phyloP scores from a whole-genome alignment of 2,797 vertebrate genomes.

The Chloroceryle inda region DNA sequence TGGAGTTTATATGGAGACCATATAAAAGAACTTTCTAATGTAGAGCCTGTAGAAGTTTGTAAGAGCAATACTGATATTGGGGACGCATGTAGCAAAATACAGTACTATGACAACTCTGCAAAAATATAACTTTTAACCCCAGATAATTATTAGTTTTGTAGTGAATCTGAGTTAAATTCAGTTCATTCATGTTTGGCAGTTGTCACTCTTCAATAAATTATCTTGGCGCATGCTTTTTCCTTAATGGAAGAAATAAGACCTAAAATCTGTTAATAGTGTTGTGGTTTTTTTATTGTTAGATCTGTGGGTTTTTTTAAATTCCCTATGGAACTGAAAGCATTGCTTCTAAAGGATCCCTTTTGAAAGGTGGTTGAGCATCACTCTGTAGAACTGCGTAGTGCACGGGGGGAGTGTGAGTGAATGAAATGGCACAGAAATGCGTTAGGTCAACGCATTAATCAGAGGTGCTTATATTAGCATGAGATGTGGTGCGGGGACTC shows the following conservation, averaged over 20 bases:
- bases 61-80: background rate
- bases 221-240: background rate
- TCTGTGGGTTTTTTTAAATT: background rate
- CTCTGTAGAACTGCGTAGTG: background rate
- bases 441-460: background rate
- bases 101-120: background rate
- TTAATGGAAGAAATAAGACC: background rate
- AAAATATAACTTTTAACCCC: background rate
- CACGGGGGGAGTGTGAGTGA: rapidly evolving
- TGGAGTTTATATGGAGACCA: background rate
- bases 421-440: background rate
- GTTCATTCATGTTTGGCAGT: background rate
- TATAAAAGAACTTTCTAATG: background rate
- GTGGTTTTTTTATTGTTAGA: background rate
- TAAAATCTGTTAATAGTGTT: background rate
- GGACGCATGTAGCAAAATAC: background rate
- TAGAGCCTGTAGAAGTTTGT: background rate
- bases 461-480: background rate
- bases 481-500: background rate
- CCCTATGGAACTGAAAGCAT: background rate
- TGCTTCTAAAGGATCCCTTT: background rate
- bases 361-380: background rate
- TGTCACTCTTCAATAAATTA: background rate
- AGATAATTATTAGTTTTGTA: background rate
- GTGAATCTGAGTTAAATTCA: background rate